Percentiles rank a stretch among this genome's conserved stretches.
phyloP scores from a whole-genome alignment of 1,140 invertebrate species.

The Aphelenchoides avenae region DNA sequence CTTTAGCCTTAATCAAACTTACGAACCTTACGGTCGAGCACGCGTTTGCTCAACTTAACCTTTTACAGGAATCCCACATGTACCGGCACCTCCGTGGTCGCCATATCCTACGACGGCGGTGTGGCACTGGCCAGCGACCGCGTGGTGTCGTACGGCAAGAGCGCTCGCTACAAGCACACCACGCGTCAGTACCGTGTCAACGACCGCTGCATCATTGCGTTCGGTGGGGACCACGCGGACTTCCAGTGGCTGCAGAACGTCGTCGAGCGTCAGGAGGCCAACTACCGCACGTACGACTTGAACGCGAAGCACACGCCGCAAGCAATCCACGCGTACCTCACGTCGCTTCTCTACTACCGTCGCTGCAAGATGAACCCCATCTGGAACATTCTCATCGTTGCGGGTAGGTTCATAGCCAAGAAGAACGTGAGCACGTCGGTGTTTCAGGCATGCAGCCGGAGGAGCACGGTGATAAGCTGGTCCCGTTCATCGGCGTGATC shows the following conservation, averaged over 20 bases:
- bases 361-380: constrained; percentile 56
- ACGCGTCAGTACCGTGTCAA: constrained; percentile 45
- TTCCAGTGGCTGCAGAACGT: constrained; percentile 59
- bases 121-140: constrained; percentile 53
- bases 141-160: constrained; percentile 49
- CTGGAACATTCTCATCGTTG: constrained; percentile 55
- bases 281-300: constrained; percentile 12
- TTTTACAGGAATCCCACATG: constrained; percentile 51
- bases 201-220: constrained; percentile 45
- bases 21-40: no score
- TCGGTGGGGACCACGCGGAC: constrained; percentile 56
- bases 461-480: constrained; percentile 40
- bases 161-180: constrained; percentile 46
- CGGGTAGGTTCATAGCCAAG: constrained; percentile 29
- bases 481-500: constrained; percentile 57
- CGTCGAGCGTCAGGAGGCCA: constrained; percentile 49
- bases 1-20: no score
- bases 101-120: constrained; percentile 52
- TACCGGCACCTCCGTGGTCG: constrained; percentile 57
- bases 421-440: constrained; percentile 5
- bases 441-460: constrained; percentile 47
- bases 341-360: constrained; percentile 52
- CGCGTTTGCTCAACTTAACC: constrained; percentile 5
- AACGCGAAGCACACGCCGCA: constrained; percentile 32
- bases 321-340: constrained; percentile 50